Conservation (phyloP, 2,888 invertebrate species). For the Acanthosepion lycidas region DNA sequence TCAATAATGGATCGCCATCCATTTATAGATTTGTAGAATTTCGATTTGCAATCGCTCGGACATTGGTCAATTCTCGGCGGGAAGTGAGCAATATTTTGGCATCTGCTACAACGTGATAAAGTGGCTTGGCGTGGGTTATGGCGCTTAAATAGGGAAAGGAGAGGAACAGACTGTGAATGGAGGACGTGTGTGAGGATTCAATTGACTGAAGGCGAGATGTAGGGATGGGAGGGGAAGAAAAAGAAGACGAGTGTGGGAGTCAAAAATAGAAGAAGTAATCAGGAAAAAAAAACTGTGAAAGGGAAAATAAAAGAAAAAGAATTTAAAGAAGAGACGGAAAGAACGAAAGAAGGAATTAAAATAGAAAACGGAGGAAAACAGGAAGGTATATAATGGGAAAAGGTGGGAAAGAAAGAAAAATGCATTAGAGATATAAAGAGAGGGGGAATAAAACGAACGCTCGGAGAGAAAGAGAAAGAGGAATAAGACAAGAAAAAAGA, state of each 20-base stretch:
- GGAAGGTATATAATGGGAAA: background rate
- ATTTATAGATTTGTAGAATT: background rate
- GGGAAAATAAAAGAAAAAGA: background rate
- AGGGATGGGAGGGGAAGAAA: background rate
- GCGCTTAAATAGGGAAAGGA: background rate
- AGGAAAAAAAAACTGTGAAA: background rate
- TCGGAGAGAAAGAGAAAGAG: background rate
- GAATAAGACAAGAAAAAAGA: background rate
- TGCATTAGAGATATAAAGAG: no score
- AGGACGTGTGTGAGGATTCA: background rate
- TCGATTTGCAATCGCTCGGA: conserved; percentile 12
- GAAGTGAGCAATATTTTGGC: conserved; percentile 14
- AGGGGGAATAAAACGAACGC: no score
- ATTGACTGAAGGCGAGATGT: background rate
- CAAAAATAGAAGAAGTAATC: background rate
- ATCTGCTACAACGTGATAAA: background rate
- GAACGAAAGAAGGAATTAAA: background rate
- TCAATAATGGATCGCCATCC: background rate
- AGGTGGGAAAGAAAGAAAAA: background rate
- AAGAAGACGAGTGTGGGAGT: background rate
- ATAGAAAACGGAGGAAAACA: background rate
- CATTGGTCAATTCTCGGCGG: conserved; percentile 2
- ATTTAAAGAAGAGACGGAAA: no score
- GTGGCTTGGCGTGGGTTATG: background rate
- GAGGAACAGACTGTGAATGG: background rate